A percentile compares a stretch with the other conserved stretches of the same genome.
phyloP scores from a whole-genome alignment of 2,888 invertebrate species.

The Anticlea derivata region DNA sequence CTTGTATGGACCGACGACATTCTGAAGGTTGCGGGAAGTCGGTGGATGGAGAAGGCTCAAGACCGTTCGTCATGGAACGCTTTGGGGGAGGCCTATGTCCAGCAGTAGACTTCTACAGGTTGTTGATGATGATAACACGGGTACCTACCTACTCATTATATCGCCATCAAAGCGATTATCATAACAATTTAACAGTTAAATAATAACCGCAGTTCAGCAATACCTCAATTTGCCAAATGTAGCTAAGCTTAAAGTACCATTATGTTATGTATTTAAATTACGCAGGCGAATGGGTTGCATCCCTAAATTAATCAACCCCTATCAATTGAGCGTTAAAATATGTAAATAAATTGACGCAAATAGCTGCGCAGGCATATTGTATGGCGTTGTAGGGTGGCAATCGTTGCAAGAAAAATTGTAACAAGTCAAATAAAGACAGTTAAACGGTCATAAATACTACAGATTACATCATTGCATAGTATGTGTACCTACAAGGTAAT shows the following conservation, averaged over 20 bases:
- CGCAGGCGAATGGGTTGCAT: conserved; percentile 43
- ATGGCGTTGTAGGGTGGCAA: conserved; percentile 50
- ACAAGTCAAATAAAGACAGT: too few species aligned
- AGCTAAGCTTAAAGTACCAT: conserved; percentile 30
- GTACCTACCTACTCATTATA: not conserved
- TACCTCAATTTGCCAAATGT: conserved; percentile 11
- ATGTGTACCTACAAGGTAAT: too few species aligned
- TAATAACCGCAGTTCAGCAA: conserved; percentile 6
- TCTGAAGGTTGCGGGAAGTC: too few species aligned
- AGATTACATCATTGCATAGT: too few species aligned
- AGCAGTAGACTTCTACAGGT: too few species aligned
- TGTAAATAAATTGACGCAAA: conserved; percentile 76
- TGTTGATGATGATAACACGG: too few species aligned
- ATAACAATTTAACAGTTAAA: not conserved
- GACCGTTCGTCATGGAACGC: too few species aligned
- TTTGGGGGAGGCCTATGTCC: too few species aligned
- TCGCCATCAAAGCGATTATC: too few species aligned
- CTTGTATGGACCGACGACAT: too few species aligned
- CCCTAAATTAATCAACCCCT: conserved; percentile 75
- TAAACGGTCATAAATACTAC: too few species aligned
- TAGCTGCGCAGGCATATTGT: conserved; percentile 58
- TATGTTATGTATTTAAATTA: conserved; percentile 40
- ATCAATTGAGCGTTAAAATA: conserved; percentile 80
- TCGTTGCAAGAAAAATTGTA: not conserved
- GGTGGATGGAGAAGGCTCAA: too few species aligned